phyloP scores from a whole-genome alignment of 2,888 invertebrate genomes.

The Melieria omissa region DNA sequence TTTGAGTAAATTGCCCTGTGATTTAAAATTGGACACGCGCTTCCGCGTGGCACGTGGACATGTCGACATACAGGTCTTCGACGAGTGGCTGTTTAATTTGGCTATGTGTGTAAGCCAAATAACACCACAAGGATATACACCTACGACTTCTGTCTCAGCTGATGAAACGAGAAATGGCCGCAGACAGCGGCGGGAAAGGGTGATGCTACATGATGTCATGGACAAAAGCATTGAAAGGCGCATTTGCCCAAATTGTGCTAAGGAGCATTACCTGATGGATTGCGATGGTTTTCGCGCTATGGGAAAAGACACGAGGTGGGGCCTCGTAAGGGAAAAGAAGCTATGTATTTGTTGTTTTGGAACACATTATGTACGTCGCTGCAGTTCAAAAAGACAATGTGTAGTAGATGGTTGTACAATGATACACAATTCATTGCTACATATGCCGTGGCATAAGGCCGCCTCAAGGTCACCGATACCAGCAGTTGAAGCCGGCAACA shows the following conservation, averaged over 20 bases:
- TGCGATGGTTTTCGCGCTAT: slow-evolving; percentile 15
- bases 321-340: slow-evolving; percentile 21
- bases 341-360: slow-evolving; percentile 29
- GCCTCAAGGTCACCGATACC: neutral
- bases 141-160: neutral
- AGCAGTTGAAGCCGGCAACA: neutral
- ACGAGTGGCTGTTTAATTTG: slow-evolving; percentile 4
- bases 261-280: slow-evolving; percentile 16
- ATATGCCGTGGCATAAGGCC: neutral
- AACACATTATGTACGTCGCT: slow-evolving; percentile 29
- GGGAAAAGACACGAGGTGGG: slow-evolving; percentile 1
- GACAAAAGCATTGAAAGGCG: neutral
- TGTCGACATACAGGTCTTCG: neutral
- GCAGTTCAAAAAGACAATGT: slow-evolving; percentile 25
- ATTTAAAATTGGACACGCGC: slow-evolving; percentile 15
- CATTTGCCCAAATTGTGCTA: slow-evolving; percentile 15
- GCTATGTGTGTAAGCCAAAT: slow-evolving; percentile 7
- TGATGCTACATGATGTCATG: too few relatives aligned
- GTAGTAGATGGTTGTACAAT: neutral
- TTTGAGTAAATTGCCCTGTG: slow-evolving; percentile 16
- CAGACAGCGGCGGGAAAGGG: neutral
- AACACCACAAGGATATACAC: neutral
- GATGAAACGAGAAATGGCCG: neutral
- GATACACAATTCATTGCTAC: too few relatives aligned
- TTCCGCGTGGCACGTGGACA: neutral